Conservation (phyloP, 92 coral and sea anemone genomes). For the Porites cylindrica region DNA sequence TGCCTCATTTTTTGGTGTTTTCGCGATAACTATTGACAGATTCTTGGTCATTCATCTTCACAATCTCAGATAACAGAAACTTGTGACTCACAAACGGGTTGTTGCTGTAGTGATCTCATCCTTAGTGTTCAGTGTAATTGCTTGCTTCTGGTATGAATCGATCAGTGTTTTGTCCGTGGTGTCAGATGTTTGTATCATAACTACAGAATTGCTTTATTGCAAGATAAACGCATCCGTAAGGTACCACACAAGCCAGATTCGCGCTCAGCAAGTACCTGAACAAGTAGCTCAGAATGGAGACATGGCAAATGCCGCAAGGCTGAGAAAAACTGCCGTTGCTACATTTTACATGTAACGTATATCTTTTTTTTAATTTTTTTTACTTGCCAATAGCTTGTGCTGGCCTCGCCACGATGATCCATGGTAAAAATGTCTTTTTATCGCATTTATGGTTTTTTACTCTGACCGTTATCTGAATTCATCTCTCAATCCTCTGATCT, state of each 20-base stretch:
- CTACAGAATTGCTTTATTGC: not conserved
- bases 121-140: too few relatives aligned
- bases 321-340: not conserved
- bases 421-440: not conserved
- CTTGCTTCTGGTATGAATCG: too few relatives aligned
- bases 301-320: not conserved
- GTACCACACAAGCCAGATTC: slow-evolving; percentile 1
- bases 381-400: not conserved
- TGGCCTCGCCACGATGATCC: not conserved
- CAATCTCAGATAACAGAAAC: too few relatives aligned
- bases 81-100: too few relatives aligned
- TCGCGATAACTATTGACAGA: too few relatives aligned
- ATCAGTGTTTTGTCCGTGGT: too few relatives aligned
- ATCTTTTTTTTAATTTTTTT: not conserved
- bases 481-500: slow-evolving; percentile 6
- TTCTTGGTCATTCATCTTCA: too few relatives aligned
- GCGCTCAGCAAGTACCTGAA: not conserved
- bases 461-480: not conserved
- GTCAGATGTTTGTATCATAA: too few relatives aligned
- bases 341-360: not conserved
- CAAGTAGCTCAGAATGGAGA: not conserved
- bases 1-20: too few relatives aligned
- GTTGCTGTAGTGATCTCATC: too few relatives aligned
- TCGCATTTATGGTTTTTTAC: not conserved
- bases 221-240: not conserved